Evolutionary conservation across 2,888 invertebrate genomes (phyloP), one percentile per base, ranked within the genome.

Genomic region (Masnerella sp.): DNA sequence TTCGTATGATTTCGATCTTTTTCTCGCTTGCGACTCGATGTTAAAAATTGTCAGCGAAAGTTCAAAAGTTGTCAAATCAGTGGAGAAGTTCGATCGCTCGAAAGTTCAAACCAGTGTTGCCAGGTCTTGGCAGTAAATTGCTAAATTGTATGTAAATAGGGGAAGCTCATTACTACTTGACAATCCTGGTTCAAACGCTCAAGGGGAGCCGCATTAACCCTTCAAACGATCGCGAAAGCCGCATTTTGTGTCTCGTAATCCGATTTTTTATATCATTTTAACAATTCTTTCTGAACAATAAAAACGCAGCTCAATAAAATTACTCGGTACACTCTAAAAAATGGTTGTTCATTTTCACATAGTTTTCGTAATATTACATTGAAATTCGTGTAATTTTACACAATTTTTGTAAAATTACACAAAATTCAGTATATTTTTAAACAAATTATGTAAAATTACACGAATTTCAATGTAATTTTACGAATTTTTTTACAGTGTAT

Each of bases 91-190:
- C 70, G 70, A 64, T 64, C 62, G 70, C 56, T 70, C 12, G 36
- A 62, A 58, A 70, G 70, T 70, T 70, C 62, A 49, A 62, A 70
- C 70, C 70, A 64, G 62, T 34, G 62, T 64, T 71, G 64, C 64
- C 70, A 52, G 43, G 58, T 64, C 56, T 71, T 71, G 64, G 70
- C 22, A 64, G 58, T 58, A 64, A 71, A 71, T 71, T 71, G 70
- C 64, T 72, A 72, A 72, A 72, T 72, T 72, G 65, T 67, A 72
- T 72, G 72, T 72, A 72, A 72, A 72, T 65, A 72, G 72, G 72
- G 72, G 72, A 72, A 72, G 72, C 72, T 72, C 65, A 67, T 72
- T 72, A 65, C 72, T 72, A 72, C 72, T 72, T 72, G 72, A 72
- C 72, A 72, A 72, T 72, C 65, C 65, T 20, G 61, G 72, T 58